Conservation (phyloP, 2,113 vertebrate genomes). For the Halichoeres trimaculatus region DNA sequence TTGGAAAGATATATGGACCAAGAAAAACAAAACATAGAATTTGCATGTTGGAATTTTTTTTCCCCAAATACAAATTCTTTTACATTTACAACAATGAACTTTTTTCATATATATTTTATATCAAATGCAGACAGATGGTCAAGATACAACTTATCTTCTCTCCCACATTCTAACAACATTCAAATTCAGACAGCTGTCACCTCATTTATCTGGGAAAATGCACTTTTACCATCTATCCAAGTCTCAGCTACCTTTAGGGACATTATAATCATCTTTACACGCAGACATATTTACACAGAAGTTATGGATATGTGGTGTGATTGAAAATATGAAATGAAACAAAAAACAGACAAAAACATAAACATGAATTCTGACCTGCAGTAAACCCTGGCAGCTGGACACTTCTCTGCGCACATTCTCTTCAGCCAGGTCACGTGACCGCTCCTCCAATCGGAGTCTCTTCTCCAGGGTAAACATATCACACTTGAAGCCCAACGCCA, state of each 20-base stretch:
- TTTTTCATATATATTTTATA: too few species aligned
- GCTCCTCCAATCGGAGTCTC: constrained; percentile 91
- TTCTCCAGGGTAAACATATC: constrained; percentile 98
- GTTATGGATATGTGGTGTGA: too few species aligned
- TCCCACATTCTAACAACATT: not conserved
- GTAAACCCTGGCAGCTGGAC: constrained; percentile 88
- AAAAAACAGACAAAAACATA: not conserved
- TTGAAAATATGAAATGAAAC: not conserved
- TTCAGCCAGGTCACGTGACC: constrained; percentile 94
- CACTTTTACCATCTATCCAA: too few species aligned
- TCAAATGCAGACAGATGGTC: not conserved
- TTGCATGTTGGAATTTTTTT: not conserved
- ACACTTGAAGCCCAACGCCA: constrained; percentile 96
- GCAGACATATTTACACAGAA: too few species aligned
- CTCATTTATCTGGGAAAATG: too few species aligned
- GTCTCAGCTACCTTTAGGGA: too few species aligned
- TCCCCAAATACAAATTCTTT: too few species aligned
- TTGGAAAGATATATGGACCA: not conserved
- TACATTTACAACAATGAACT: too few species aligned
- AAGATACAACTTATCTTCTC: not conserved
- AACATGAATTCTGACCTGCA: constrained; percentile 83
- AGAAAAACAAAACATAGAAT: not conserved
- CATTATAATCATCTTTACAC: too few species aligned
- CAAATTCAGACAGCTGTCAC: not conserved
- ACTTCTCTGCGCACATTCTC: constrained; percentile 94